Percentiles rank a stretch among this genome's conserved stretches.
Evolutionary conservation across 2,797 vertebrate genomes (phyloP).

Genomic region (Cottoperca gobio): DNA sequence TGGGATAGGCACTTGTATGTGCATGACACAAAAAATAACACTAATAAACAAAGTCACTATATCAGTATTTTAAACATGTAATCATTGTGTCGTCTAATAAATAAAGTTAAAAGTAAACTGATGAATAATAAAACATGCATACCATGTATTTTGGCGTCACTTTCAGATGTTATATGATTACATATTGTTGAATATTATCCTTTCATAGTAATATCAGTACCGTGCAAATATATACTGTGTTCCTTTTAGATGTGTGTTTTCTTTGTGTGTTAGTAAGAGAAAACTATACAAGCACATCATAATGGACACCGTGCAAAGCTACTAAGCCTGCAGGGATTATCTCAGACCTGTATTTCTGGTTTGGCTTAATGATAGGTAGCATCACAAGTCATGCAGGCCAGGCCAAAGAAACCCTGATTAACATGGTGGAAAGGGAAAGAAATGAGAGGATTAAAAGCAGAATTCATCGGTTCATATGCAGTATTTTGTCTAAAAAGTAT

Average conservation of each 20-base stretch:
- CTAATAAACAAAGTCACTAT: neutral
- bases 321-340: slow-evolving; percentile 62
- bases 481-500: slow-evolving; percentile 26
- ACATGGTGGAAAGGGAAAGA: slow-evolving; percentile 42
- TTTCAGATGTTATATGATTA: neutral
- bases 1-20: neutral
- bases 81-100: neutral
- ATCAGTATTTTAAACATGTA: neutral
- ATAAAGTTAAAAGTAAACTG: slow-evolving; percentile 1
- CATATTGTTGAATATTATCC: neutral
- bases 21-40: neutral
- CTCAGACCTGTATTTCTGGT: slow-evolving; percentile 81
- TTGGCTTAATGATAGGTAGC: slow-evolving; percentile 72
- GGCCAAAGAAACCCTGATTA: slow-evolving; percentile 61
- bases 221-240: neutral
- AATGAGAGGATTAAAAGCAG: slow-evolving; percentile 52
- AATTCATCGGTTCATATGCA: slow-evolving; percentile 42
- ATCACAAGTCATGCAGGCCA: slow-evolving; percentile 68
- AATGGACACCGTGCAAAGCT: slow-evolving; percentile 57
- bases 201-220: neutral
- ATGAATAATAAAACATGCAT: neutral
- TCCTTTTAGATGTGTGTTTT: slow-evolving; percentile 36
- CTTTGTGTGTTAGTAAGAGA: slow-evolving; percentile 51
- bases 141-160: neutral
- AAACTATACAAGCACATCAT: slow-evolving; percentile 55